Evolutionary conservation across 2,888 invertebrate species (phyloP), one percentile per base, ranked within the genome.

Genomic region (Tachina grossa): DNA sequence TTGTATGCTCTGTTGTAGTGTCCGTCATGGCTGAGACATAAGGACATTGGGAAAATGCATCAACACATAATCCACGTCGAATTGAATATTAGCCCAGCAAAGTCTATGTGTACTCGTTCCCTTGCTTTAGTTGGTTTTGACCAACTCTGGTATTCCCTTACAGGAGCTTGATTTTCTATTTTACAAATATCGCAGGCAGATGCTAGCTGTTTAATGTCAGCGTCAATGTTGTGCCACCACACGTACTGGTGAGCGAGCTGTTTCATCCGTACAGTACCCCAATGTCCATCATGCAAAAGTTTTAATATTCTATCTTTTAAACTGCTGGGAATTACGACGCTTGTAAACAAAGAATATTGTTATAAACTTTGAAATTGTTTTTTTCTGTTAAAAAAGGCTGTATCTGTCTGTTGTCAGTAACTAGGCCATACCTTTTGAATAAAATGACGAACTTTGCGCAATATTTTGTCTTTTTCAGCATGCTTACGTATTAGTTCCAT

Each of bases 391-490:
- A 74, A 61, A 49, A 51, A 6, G 39, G 51, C 39, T 49, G 11
- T 16, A 61, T 11, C 9, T 47, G 16, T 31, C 1, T 45, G 22
- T n/a, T 11, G 1, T n/a, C n/a, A 31, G 14, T 14, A 45, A n/a
- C n/a, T 16, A 79, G 31, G 72, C 65, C 72, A 65, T 2, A 55
- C 79, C 14, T 80, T 72, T 63, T 80, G 39, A 13, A 80, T 31
- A 49, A 59, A 80, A 19, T 65, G 5, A n/a, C n/a, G 39, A 45
- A 71, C 79, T 55, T 16, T 22, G 1, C 22, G 9, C 2, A 78
- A 10, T 53, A 11, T 14, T 45, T 61, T 43, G 13, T 79, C 63
- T 11, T 49, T 45, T 53, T 71, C 43, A 6, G 71, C 53, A 47
- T 55, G 10, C 10, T 72, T 65, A n/a, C 19, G 43, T 4, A 72